phyloP scores from a whole-genome alignment of 2,888 invertebrate species.

The Exocentrus adspersus region DNA sequence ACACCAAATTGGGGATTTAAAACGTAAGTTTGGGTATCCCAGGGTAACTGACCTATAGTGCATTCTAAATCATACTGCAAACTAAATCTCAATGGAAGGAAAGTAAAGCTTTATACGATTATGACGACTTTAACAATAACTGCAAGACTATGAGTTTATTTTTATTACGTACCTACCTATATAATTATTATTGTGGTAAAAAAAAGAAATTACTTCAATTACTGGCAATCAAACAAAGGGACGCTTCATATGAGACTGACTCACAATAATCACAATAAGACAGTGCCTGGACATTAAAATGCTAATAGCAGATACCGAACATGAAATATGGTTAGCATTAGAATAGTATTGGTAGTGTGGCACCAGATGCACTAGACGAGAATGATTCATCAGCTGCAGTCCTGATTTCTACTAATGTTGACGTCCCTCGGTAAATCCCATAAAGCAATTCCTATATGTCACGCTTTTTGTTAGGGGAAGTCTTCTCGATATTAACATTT shows the following conservation, averaged over 20 bases:
- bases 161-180: no score
- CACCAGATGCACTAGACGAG: conserved; percentile 11
- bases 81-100: no score
- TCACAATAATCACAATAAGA: background rate
- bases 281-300: conserved; percentile 37
- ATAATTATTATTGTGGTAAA: no score
- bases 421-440: conserved; percentile 30
- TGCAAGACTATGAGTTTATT: no score
- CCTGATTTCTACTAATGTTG: conserved; percentile 32
- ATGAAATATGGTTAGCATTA: conserved; percentile 33
- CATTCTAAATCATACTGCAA: background rate
- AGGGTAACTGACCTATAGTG: conserved; percentile 1
- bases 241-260: no score
- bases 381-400: conserved; percentile 12
- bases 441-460: conserved; percentile 11
- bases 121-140: no score
- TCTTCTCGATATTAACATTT: conserved; percentile 8
- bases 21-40: background rate
- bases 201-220: no score
- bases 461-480: conserved; percentile 10
- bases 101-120: no score
- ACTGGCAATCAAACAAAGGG: no score
- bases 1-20: background rate
- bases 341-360: conserved; percentile 10
- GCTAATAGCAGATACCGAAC: conserved; percentile 38